Conservation (phyloP, 2,888 invertebrate genomes). For the Drosophila longiperda region DNA sequence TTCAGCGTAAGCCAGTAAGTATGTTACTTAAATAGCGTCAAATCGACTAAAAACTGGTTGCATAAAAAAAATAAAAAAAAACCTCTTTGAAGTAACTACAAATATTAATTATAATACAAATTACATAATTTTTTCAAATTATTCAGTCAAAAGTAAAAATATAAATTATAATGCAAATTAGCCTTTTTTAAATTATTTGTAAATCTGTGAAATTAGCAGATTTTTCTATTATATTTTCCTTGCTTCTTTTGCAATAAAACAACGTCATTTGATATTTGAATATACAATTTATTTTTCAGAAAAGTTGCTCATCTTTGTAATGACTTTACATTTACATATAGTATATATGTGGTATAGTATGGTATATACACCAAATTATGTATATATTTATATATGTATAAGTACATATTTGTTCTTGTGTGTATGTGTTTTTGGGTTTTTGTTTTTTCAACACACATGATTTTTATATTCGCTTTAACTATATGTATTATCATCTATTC, state of each 20-base stretch:
- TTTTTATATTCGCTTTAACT: conserved; percentile 51
- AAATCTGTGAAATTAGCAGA: too few relatives aligned
- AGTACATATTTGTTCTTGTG: conserved; percentile 28
- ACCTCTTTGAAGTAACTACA: background rate
- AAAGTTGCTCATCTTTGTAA: conserved; percentile 71
- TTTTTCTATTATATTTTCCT: too few relatives aligned
- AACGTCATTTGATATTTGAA: conserved; percentile 63
- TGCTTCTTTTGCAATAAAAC: conserved; percentile 6
- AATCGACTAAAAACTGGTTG: background rate
- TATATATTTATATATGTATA: conserved; percentile 47
- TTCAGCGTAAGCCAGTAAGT: background rate
- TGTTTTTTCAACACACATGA: conserved; percentile 52
- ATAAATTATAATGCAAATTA: too few relatives aligned
- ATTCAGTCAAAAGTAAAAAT: background rate
- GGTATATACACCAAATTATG: background rate
- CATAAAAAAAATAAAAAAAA: background rate
- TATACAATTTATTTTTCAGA: conserved; percentile 81
- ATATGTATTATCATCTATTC: conserved; percentile 37
- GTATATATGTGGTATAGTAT: conserved; percentile 34
- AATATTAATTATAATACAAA: background rate
- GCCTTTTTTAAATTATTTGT: too few relatives aligned
- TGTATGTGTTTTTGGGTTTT: conserved; percentile 22
- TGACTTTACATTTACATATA: conserved; percentile 72
- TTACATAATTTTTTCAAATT: rapidly evolving
- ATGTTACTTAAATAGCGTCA: background rate